Evolutionary conservation across 2,888 invertebrate species (phyloP).

Genomic region (Chelonus formosanus): DNA sequence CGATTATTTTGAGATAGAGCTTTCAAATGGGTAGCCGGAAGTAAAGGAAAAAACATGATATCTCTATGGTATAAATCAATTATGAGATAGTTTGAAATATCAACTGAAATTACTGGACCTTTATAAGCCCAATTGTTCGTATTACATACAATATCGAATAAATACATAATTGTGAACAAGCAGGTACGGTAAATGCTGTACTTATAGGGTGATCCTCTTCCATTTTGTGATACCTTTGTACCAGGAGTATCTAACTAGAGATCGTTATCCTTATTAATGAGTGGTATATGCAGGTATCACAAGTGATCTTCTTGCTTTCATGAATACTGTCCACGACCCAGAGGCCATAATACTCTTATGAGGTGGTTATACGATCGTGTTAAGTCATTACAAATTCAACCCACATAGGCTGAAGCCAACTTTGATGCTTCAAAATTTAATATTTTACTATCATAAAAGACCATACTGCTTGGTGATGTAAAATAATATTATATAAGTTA

Average conservation of each 20-base stretch:
- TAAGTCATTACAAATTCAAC: slow-evolving; percentile 5
- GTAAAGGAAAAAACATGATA: too few relatives aligned
- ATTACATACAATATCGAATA: too few relatives aligned
- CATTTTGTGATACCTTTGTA: slow-evolving; percentile 20
- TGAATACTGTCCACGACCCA: slow-evolving; percentile 8
- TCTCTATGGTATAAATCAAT: too few relatives aligned
- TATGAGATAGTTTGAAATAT: too few relatives aligned
- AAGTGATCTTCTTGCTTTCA: slow-evolving; percentile 25
- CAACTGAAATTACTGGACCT: too few relatives aligned
- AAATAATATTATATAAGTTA: too few relatives aligned
- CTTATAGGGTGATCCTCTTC: background rate
- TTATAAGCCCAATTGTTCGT: too few relatives aligned
- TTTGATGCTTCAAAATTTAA: slow-evolving; percentile 9
- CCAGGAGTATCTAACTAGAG: slow-evolving; percentile 1
- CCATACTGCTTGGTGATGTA: too few relatives aligned
- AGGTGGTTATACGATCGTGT: slow-evolving; percentile 17
- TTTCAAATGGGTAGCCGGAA: too few relatives aligned
- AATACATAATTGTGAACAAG: too few relatives aligned
- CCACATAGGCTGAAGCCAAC: background rate
- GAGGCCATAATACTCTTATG: slow-evolving; percentile 26
- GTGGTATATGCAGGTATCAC: slow-evolving; percentile 21
- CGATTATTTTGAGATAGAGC: too few relatives aligned
- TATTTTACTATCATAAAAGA: background rate
- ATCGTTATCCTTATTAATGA: slow-evolving; percentile 34
- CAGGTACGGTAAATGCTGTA: too few relatives aligned